Percentiles rank a stretch among this genome's conserved stretches.
phyloP scores from a whole-genome alignment of 2,113 vertebrate species.

The Pangasianodon gigas region DNA sequence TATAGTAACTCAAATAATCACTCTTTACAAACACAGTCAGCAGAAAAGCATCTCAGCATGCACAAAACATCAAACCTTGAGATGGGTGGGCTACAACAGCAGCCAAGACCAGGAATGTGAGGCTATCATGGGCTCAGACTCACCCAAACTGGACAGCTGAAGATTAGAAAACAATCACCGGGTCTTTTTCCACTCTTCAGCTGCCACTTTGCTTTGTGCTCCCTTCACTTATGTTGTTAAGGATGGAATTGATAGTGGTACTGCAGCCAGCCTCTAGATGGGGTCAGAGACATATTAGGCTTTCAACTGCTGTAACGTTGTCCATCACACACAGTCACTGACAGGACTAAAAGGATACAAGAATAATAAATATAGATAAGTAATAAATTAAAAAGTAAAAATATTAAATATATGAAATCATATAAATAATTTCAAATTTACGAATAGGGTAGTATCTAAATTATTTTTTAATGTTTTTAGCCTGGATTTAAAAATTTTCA shows the following conservation, averaged over 20 bases:
- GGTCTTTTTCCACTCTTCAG: neutral
- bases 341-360: neutral
- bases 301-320: neutral
- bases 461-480: neutral
- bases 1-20: no score
- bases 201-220: neutral
- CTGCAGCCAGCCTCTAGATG: slow-evolving; percentile 16
- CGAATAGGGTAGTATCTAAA: neutral
- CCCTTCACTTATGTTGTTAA: neutral
- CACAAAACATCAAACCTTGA: neutral
- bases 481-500: neutral
- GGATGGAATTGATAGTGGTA: neutral
- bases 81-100: neutral
- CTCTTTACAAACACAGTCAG: no score
- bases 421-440: neutral
- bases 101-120: neutral
- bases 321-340: neutral
- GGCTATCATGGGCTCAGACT: no score
- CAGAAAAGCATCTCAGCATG: no score
- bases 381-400: neutral
- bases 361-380: neutral
- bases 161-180: no score
- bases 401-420: neutral
- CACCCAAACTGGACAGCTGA: neutral
- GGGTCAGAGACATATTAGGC: neutral